These are phyloP conservation scores for Eleutherodactylus coqui DNA, from an alignment of 2,797 vertebrate species.

Conservation along the genomic window DNA sequence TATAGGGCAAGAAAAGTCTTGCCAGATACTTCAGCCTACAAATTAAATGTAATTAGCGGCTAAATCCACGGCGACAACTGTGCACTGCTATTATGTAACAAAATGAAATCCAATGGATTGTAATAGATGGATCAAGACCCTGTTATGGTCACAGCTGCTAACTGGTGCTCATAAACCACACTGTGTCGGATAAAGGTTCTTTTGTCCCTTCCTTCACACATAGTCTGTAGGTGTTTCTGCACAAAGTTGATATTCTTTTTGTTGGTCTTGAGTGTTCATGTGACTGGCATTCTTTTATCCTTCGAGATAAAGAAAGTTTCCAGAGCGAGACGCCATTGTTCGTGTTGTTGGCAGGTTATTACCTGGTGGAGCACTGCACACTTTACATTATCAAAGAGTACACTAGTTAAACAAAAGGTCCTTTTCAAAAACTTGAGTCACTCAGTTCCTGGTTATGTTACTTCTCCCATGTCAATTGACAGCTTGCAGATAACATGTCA, in stretches of 20 bases:
- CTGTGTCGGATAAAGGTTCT: neutral
- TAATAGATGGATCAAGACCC: neutral
- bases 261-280: neutral
- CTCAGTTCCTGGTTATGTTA: neutral
- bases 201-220: slow-evolving; percentile 1
- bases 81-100: slow-evolving; percentile 15
- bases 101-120: slow-evolving; percentile 4
- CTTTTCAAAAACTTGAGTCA: neutral
- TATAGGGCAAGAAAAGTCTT: slow-evolving; percentile 7
- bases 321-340: neutral
- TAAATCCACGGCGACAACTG: neutral
- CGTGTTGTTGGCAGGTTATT: neutral
- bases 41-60: slow-evolving; percentile 42
- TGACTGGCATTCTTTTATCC: neutral
- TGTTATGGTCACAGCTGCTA: slow-evolving; percentile 10
- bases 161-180: neutral
- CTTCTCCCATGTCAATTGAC: neutral
- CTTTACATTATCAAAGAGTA: neutral
- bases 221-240: slow-evolving; percentile 25
- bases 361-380: neutral
- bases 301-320: slow-evolving; percentile 27
- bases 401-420: neutral
- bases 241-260: neutral
- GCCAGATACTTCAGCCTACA: slow-evolving; percentile 16
- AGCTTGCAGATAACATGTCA: neutral